phyloP scores from a whole-genome alignment of 2,888 invertebrate species.

The Helleia helle region DNA sequence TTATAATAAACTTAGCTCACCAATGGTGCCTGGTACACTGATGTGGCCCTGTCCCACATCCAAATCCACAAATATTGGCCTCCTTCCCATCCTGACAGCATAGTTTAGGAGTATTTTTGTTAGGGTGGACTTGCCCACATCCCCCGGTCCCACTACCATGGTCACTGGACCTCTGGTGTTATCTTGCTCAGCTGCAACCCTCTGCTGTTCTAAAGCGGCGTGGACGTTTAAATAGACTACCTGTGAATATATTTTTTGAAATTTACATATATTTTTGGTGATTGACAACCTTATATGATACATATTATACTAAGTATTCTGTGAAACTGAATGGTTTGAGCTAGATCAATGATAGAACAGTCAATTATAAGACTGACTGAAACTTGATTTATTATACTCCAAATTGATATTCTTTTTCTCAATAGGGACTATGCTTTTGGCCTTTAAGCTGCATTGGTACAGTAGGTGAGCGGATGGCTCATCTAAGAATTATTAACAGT shows the following conservation, averaged over 20 bases:
- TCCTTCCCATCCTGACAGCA: conserved; percentile 89
- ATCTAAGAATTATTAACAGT: too few species aligned
- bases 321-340: too few species aligned
- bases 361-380: too few species aligned
- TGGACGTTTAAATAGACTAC: conserved; percentile 95
- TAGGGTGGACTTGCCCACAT: conserved; percentile 97
- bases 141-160: conserved; percentile 94
- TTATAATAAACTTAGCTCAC: conserved; percentile 51
- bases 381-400: too few species aligned
- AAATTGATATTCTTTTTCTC: too few species aligned
- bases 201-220: conserved; percentile 92
- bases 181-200: conserved; percentile 85
- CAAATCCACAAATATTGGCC: conserved; percentile 94
- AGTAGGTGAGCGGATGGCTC: too few species aligned
- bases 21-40: conserved; percentile 93
- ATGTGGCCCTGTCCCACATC: conserved; percentile 97
- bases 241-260: conserved; percentile 29
- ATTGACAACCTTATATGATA: too few species aligned
- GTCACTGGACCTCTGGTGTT: conserved; percentile 86
- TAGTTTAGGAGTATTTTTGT: conserved; percentile 93
- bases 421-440: too few species aligned
- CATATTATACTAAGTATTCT: too few species aligned
- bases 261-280: neutral
- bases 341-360: too few species aligned
- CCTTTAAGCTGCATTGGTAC: too few species aligned